Conservation (phyloP, 1,140 invertebrate genomes). For the Steinernema khuongi region DNA sequence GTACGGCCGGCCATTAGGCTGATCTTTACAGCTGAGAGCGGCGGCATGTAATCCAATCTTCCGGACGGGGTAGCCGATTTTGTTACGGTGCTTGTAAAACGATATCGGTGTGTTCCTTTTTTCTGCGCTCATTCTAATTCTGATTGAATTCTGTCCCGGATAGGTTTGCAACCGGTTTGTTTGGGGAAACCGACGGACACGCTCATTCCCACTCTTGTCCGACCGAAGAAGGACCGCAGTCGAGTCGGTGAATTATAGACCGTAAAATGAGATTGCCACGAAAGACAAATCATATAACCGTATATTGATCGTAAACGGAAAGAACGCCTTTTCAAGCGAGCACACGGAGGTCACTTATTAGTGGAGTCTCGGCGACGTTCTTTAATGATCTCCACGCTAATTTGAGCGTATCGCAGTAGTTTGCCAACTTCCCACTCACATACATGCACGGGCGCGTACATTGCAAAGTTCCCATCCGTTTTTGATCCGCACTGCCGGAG, state of each 20-base stretch:
- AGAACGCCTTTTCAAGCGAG: not conserved
- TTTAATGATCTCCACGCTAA: too few species aligned
- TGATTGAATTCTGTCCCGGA: not conserved
- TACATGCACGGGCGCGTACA: too few species aligned
- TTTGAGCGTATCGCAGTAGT: too few species aligned
- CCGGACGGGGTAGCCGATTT: not conserved
- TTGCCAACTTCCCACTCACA: too few species aligned
- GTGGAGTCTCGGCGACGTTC: too few species aligned
- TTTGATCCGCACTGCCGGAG: not conserved
- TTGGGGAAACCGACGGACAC: not conserved
- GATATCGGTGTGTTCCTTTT: not conserved
- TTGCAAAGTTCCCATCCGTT: too few species aligned
- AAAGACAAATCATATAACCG: conserved; percentile 17
- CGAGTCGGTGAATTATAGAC: conserved; percentile 8
- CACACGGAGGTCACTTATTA: conserved; percentile 3
- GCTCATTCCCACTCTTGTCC: not conserved
- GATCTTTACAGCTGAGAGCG: not conserved
- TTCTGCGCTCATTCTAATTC: not conserved
- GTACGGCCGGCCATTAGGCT: not conserved
- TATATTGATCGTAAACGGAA: conserved; percentile 17
- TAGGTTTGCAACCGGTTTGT: conserved; percentile 12
- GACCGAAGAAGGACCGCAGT: conserved; percentile 4
- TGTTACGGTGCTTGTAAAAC: not conserved
- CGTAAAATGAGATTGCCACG: conserved; percentile 12
- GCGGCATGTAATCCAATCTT: not conserved